Percentiles rank a stretch among this genome's conserved stretches.
phyloP scores from a whole-genome alignment of 2,888 invertebrate genomes.

The Ophion slaviceki region DNA sequence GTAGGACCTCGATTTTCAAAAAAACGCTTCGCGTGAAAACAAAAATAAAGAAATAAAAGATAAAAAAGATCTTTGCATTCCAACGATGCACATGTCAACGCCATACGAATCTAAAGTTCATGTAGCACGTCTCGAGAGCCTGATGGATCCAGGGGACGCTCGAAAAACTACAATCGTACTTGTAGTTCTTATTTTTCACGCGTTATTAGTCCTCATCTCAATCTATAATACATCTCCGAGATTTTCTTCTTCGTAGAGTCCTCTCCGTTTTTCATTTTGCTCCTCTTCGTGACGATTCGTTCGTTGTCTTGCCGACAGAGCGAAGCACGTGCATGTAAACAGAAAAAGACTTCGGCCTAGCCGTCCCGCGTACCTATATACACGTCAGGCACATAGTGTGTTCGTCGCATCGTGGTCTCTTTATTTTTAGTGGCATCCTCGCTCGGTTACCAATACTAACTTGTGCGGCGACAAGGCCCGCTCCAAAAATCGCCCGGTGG shows the following conservation, averaged over 20 bases:
- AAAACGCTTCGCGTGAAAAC: too few species aligned
- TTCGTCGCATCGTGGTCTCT: conserved; percentile 31
- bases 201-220: background rate
- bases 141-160: too few species aligned
- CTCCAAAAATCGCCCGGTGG: conserved; percentile 43
- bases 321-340: conserved; percentile 54
- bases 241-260: background rate
- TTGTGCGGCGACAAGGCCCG: conserved; percentile 24
- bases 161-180: too few species aligned
- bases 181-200: background rate
- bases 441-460: conserved; percentile 46
- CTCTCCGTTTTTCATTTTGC: background rate
- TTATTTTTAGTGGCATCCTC: conserved; percentile 68
- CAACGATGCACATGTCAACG: too few species aligned
- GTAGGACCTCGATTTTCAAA: too few species aligned
- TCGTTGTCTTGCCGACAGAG: conserved; percentile 36
- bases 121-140: too few species aligned
- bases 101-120: too few species aligned
- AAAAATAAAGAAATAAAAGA: too few species aligned
- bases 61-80: too few species aligned
- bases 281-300: conserved; percentile 1
- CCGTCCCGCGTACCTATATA: background rate
- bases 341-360: conserved; percentile 46
- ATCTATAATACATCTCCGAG: background rate
- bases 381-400: background rate